Base-by-base conservation (phyloP, 2,888 invertebrate species). In the Helicoverpa assulta region DNA sequence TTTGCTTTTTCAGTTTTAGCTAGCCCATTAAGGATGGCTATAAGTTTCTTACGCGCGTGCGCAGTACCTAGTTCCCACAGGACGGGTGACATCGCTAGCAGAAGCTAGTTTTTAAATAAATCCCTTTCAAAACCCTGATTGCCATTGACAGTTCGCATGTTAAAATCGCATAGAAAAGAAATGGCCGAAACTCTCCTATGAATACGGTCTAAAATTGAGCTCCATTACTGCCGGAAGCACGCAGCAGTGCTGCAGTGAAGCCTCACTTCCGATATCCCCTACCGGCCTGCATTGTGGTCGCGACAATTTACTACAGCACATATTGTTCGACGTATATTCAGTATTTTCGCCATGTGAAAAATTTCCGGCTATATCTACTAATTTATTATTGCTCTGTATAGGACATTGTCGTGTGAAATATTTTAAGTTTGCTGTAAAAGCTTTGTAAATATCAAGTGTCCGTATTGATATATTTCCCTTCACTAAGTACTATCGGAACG, bases 301-400 rank as follows among this genome's bases (percentile, higher is more conserved):
- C 12, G 43, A 33, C 62, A 69, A 65, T 77, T 69, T 73, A 77
- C 55, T 73, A 76, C 70, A 62, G 63, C 58, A 59, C 75, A 73
- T 74, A 78, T 76, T 84, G 76, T 81, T 70, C 76, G 65, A 67
- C 71, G 69, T 53, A n/a, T 58, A 65, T 76, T 73, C 78, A 79
- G 67, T 58, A 83, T 81, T 76, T 75, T 70, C 66, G 67, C 66
- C 52, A 29, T 70, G 73, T 73, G 79, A 76, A 79, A 76, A 78
- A 67, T 68, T 80, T 75, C 69, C 47, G 62, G 55, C 60, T 68
- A 78, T 77, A 76, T 83, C 47, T 47, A 47, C 47, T 47, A 47
- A 47, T 47, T 47, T 47, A 47, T 47, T 47, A 47, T 47, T 47
- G 47, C n/a, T 47, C n/a, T 47, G 47, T n/a, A 47, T 7, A 47